Evolutionary conservation across 2,797 vertebrate species (phyloP).

Genomic region (Chelon labrosus): DNA sequence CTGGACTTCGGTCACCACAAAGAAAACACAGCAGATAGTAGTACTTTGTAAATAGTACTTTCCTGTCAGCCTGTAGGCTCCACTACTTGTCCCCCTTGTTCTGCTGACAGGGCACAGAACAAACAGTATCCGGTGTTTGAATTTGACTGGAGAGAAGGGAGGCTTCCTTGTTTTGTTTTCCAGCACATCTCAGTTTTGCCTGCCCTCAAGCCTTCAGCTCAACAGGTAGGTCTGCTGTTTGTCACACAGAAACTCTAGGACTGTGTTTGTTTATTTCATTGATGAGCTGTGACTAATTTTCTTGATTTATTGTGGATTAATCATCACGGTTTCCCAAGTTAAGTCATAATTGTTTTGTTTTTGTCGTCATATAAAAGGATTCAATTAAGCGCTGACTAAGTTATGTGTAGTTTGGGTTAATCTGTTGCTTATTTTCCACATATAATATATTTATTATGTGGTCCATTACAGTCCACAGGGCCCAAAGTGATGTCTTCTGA

Average conservation of each 20-base stretch:
- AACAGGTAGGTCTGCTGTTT: slow-evolving; percentile 67
- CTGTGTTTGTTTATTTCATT: background rate
- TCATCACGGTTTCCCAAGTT: too few species aligned
- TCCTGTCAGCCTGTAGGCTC: slow-evolving; percentile 40
- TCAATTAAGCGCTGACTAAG: background rate
- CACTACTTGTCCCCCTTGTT: slow-evolving; percentile 23
- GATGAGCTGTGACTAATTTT: too few species aligned
- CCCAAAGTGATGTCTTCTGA: background rate
- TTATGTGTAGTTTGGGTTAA: background rate
- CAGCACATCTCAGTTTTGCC: slow-evolving; percentile 5
- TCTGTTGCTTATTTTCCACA: background rate
- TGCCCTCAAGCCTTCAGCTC: slow-evolving; percentile 20
- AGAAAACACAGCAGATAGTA: slow-evolving; percentile 28
- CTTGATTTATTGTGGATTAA: too few species aligned
- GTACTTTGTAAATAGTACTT: slow-evolving; percentile 64
- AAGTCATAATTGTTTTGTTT: background rate
- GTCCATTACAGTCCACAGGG: background rate
- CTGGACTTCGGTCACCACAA: slow-evolving; percentile 57
- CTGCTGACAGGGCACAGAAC: slow-evolving; percentile 50
- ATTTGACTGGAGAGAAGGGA: slow-evolving; percentile 36
- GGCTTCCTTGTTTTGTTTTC: slow-evolving; percentile 14
- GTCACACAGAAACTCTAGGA: background rate
- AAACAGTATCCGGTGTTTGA: slow-evolving; percentile 39
- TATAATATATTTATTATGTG: background rate
- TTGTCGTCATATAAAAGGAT: background rate